Percentiles rank a stretch among this genome's conserved stretches.
phyloP scores from a whole-genome alignment of 2,888 invertebrate genomes.

The Lepetodrilus schrolli region DNA sequence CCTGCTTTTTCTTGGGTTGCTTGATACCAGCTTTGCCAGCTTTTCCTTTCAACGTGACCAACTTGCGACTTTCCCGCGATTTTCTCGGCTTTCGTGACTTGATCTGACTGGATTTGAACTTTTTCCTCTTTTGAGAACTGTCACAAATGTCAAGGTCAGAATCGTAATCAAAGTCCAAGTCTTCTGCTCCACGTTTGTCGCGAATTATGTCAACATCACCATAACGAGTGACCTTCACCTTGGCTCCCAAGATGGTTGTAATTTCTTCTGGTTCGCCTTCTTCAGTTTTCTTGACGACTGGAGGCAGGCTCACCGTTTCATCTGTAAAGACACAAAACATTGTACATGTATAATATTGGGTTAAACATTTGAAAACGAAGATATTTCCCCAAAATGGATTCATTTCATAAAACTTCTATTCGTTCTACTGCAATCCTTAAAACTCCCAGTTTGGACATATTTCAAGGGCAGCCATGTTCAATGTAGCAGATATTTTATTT shows the following conservation, averaged over 20 bases:
- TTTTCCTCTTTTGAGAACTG: neutral
- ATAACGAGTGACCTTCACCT: slow-evolving; percentile 56
- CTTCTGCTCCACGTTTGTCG: neutral
- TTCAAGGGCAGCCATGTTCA: too few species aligned
- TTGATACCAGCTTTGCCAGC: neutral
- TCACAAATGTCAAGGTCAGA: too few species aligned
- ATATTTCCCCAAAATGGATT: too few species aligned
- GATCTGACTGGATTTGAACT: neutral
- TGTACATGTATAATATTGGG: too few species aligned
- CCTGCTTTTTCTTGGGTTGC: neutral
- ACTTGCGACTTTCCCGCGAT: too few species aligned
- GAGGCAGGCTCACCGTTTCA: neutral
- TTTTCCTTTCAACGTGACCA: neutral
- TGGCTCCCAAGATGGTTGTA: slow-evolving; percentile 60
- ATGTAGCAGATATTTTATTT: too few species aligned
- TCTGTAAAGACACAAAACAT: neutral
- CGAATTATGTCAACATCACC: slow-evolving; percentile 47
- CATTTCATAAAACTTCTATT: too few species aligned
- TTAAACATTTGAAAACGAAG: too few species aligned
- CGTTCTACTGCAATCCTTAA: too few species aligned
- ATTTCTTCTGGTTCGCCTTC: slow-evolving; percentile 60
- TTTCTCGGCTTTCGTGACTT: neutral
- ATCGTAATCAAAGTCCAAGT: neutral
- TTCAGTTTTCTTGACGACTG: slow-evolving; percentile 19
- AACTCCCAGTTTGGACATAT: too few species aligned